Conservation (phyloP, 1,140 invertebrate species). For the Danaus melanippus region DNA sequence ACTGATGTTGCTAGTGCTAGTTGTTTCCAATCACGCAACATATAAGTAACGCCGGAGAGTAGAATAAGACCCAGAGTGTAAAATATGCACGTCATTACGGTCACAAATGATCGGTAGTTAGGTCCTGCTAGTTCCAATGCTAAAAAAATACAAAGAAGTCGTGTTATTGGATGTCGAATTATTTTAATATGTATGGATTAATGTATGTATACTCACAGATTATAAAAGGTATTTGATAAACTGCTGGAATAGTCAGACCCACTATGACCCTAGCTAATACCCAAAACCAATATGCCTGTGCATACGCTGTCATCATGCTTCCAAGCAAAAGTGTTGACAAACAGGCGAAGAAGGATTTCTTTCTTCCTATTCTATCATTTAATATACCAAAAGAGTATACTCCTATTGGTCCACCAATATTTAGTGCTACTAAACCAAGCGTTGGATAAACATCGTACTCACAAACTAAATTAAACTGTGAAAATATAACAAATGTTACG, state of each 20-base stretch:
- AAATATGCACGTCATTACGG: constrained; percentile 91
- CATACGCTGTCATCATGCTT: constrained; percentile 82
- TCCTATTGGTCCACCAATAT: constrained; percentile 87
- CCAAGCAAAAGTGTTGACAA: constrained; percentile 83
- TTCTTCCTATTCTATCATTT: constrained; percentile 87
- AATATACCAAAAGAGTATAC: constrained; percentile 88
- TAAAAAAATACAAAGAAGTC: constrained; percentile 56
- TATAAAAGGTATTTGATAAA: constrained; percentile 96
- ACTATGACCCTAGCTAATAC: constrained; percentile 83
- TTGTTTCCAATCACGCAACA: constrained; percentile 86
- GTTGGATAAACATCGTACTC: constrained; percentile 88
- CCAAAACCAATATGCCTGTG: constrained; percentile 87
- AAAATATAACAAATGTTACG: constrained; percentile 15
- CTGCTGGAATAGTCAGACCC: constrained; percentile 89
- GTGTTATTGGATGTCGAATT: constrained; percentile 6
- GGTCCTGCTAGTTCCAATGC: constrained; percentile 91
- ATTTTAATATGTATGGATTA: constrained; percentile 4
- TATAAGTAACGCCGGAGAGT: constrained; percentile 85
- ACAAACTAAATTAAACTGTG: constrained; percentile 90
- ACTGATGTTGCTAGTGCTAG: constrained; percentile 85
- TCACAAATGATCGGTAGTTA: constrained; percentile 91
- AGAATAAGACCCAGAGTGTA: constrained; percentile 89
- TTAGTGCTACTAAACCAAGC: constrained; percentile 85
- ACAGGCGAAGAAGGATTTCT: constrained; percentile 87
- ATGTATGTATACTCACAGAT: constrained; percentile 81